Conservation (phyloP, 2,888 invertebrate genomes). For the Tenodera sinensis region DNA sequence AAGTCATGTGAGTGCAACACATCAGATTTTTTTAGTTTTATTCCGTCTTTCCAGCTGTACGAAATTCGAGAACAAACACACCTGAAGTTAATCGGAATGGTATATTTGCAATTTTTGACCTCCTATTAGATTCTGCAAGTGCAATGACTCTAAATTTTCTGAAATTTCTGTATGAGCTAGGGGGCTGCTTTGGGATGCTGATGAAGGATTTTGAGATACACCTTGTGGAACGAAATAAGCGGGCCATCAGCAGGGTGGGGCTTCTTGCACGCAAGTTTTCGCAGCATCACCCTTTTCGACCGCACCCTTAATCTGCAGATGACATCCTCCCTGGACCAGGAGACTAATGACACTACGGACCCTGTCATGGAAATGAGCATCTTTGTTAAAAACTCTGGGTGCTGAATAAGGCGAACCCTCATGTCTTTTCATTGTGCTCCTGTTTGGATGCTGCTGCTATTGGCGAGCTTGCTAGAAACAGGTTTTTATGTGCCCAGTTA, state of each 20-base stretch:
- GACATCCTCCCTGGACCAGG: not conserved
- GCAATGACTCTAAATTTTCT: not conserved
- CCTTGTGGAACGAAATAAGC: not conserved
- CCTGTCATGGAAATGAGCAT: conserved; percentile 18
- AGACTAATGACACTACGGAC: conserved; percentile 12
- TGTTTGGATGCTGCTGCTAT: not conserved
- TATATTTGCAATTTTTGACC: too few species aligned
- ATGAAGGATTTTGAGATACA: not conserved
- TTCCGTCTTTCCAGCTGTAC: too few species aligned
- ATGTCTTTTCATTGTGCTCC: conserved; percentile 6
- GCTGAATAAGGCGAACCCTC: not conserved
- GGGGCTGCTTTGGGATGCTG: too few species aligned
- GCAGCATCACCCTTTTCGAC: not conserved
- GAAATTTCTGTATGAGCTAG: not conserved
- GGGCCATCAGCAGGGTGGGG: not conserved
- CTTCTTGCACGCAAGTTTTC: not conserved
- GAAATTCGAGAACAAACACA: too few species aligned
- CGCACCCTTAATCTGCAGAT: conserved; percentile 16
- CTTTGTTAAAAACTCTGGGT: conserved; percentile 8
- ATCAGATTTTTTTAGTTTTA: too few species aligned
- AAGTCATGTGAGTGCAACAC: too few species aligned
- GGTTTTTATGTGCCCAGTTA: conserved; percentile 11
- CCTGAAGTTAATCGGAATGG: too few species aligned
- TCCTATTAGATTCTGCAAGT: too few species aligned
- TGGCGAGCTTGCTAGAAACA: conserved; percentile 6